These are phyloP conservation scores for Promerops cafer DNA, from an alignment of 2,113 vertebrate genomes.

Conservation along the genomic window DNA sequence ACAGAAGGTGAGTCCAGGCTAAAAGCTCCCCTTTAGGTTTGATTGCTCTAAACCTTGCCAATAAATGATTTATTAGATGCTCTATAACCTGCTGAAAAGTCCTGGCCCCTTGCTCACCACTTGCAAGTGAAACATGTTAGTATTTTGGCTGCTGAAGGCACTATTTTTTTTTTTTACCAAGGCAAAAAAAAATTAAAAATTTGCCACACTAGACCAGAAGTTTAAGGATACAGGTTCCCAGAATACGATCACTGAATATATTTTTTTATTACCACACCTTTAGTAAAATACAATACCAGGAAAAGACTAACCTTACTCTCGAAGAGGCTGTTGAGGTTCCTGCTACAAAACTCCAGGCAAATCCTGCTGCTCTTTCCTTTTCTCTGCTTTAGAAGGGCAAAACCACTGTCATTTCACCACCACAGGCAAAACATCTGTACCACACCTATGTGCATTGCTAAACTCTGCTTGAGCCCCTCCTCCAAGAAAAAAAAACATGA, in stretches of 20 bases:
- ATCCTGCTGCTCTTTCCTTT: background rate
- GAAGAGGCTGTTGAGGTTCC: background rate
- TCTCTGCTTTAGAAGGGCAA: background rate
- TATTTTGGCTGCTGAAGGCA: background rate
- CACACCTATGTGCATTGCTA: fast-evolving
- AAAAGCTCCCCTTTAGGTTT: background rate
- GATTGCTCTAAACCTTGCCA: background rate
- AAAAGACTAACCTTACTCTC: background rate
- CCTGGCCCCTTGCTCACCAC: background rate
- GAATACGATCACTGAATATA: background rate
- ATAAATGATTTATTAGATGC: background rate
- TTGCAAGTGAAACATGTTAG: background rate
- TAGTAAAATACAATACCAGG: background rate
- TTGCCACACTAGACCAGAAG: background rate
- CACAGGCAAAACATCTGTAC: background rate
- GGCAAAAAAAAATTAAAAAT: background rate
- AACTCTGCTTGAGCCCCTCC: background rate
- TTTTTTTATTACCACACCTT: background rate
- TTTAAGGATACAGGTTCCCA: background rate
- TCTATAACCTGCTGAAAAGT: background rate
- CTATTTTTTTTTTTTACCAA: background rate
- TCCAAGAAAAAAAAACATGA: background rate
- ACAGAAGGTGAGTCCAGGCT: background rate
- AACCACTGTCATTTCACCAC: background rate
- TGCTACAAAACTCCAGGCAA: background rate